Evolutionary conservation across 2,113 vertebrate species (phyloP), one percentile per base, ranked within the genome.

Genomic region (Ammodytes dubius): DNA sequence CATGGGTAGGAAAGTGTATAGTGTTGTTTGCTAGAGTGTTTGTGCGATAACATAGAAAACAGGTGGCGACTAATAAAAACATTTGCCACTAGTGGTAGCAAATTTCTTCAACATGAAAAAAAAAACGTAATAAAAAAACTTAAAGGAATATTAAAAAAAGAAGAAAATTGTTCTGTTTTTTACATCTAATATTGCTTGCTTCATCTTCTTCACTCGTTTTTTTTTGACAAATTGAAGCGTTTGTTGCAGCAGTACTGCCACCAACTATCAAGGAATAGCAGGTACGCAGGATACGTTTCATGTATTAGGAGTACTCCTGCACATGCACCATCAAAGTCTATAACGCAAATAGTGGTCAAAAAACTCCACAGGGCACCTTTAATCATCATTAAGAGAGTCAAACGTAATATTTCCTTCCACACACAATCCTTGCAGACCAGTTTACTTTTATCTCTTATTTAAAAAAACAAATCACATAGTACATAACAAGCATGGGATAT

Each of bases 401-500:
- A 27, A 27, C 27, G 27, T 27, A 27, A 27, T 27, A 27, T 27
- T 27, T 27, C 27, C 27, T 27, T 27, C 46, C 17, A 46, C 12
- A 70, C 42, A 63, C 27, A 1, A 56, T 58, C 40, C 9, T 11
- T 19, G 50, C 42, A 64, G 35, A 40, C 17, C 14, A 14, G 37
- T 17, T 37, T 12, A n/a, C 43, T 17, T 13, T 27, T 27, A 27
- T 27, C 2, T 49, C n/a, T 50, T 37, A 17, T 70, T 50, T 11
- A 37, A 47, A 68, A 85, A 19, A 52, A 60, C 56, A 10, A 35
- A 17, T 72, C 40, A 8, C 10, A 40, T 45, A 0, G 17, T 52
- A 12, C 2, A 71, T 15, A 39, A 63, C 39, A 63, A 60, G 82
- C 59, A 71, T 54, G 53, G 14, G 63, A 79, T 70, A 58, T 54